Evolutionary conservation across 2,888 invertebrate genomes (phyloP), one percentile per base, ranked within the genome.

Genomic region (Hydropsyche betteni): DNA sequence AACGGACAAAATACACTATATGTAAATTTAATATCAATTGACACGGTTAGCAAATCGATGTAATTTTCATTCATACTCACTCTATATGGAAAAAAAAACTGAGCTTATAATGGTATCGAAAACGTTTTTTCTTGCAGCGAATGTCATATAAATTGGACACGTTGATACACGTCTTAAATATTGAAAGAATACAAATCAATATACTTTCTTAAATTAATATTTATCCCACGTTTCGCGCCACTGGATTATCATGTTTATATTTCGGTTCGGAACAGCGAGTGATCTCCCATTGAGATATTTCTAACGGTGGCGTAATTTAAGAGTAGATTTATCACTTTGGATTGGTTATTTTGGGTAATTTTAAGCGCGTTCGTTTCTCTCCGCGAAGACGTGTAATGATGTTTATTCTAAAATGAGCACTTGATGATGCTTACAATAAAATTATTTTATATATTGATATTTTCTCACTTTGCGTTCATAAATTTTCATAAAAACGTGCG

Each of bases 231-330:
- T 24, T 24, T 24, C 24, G 24, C 2, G 24, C 24, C 24, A 24
- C 24, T 24, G 24, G 24, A 24, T 24, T 24, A 24, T 33, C 10
- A 5, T 12, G 53, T 53, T 53, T 61, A 61, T 61, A 61, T 61
- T 61, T 61, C 10, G 16, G 61, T 61, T 61, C 16, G 10, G 24
- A 10, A 10, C 33, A 33, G 61, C 61, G 61, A 24, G 55, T 24
- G 71, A 71, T 71, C 50, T 53, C 50, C 55, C 33, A 55, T 51
- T 12, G 55, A 71, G 71, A 71, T 71, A 71, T 71, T 71, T 71
- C 55, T 34, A 55, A 71, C 55, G 55, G 52, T 52, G 71, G 53
- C 55, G 55, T 71, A 71, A 52, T 71, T 71, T n/a, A 24, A 71
- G 71, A 50, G 34, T 71, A 52, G 55, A 71, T 71, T 71, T 71